Conservation (phyloP, 2,888 invertebrate species). For the Drosophila nr. medialis region DNA sequence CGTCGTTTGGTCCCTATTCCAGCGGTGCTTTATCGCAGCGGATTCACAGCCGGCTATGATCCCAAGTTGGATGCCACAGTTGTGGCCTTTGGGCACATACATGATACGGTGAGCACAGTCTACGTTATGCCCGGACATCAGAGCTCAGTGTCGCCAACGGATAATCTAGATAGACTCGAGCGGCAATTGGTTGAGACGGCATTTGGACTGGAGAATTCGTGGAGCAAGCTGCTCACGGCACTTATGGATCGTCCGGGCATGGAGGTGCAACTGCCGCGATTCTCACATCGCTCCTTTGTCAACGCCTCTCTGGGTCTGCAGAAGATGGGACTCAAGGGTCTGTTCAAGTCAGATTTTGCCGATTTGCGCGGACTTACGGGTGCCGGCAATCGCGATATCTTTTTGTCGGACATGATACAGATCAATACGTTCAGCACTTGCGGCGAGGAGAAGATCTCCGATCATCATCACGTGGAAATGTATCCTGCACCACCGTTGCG, state of each 20-base stretch:
- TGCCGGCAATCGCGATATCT: conserved; percentile 90
- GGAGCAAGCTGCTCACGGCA: conserved; percentile 90
- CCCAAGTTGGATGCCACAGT: conserved; percentile 93
- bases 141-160: conserved; percentile 91
- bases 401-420: conserved; percentile 93
- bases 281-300: conserved; percentile 92
- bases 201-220: conserved; percentile 88
- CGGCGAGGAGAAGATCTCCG: conserved; percentile 89
- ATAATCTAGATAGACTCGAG: conserved; percentile 91
- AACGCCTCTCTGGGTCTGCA: conserved; percentile 92
- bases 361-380: conserved; percentile 94
- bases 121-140: conserved; percentile 95
- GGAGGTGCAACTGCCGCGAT: conserved; percentile 93
- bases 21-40: conserved; percentile 91
- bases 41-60: conserved; percentile 94
- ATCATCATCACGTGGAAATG: conserved; percentile 92
- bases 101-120: conserved; percentile 90
- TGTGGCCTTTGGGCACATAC: conserved; percentile 90
- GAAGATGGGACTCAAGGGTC: conserved; percentile 92
- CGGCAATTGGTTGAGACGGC: conserved; percentile 88
- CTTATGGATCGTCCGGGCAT: conserved; percentile 91
- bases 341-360: conserved; percentile 91
- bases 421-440: conserved; percentile 93
- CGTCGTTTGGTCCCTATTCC: conserved; percentile 93
- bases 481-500: conserved; percentile 90